Evolutionary conservation across 2,113 vertebrate genomes (phyloP).

Genomic region (Calidris pugnax): DNA sequence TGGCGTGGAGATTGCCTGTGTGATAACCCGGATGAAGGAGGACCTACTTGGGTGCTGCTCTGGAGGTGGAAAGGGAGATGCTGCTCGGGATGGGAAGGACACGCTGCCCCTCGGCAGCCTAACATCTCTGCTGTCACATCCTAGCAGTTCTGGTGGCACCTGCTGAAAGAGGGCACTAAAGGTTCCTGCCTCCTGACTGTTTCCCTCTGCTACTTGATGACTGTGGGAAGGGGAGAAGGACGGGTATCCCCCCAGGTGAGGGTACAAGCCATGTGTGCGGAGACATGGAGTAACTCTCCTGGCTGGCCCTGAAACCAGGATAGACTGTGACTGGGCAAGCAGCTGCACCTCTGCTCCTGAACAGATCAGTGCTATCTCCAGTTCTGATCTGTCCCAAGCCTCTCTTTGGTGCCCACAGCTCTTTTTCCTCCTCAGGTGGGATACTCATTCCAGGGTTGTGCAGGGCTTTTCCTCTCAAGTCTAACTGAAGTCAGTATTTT

Average conservation of each 20-base stretch:
- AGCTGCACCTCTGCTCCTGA: neutral
- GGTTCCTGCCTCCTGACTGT: neutral
- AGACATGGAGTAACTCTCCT: neutral
- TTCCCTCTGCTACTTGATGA: neutral
- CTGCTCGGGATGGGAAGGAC: fast-evolving
- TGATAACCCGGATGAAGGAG: neutral
- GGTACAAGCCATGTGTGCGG: neutral
- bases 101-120: fast-evolving
- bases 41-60: fast-evolving
- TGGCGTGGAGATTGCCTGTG: fast-evolving
- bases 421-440: neutral
- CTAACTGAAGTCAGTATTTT: neutral
- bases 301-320: neutral
- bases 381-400: neutral
- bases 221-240: neutral
- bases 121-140: neutral
- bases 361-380: neutral
- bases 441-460: neutral
- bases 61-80: neutral
- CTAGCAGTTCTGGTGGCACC: fast-evolving
- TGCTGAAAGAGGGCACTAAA: neutral
- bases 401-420: neutral
- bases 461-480: neutral
- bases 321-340: neutral
- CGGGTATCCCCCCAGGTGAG: neutral